Conservation (phyloP, 2,797 vertebrate genomes). For the Anomalospiza imberbis region DNA sequence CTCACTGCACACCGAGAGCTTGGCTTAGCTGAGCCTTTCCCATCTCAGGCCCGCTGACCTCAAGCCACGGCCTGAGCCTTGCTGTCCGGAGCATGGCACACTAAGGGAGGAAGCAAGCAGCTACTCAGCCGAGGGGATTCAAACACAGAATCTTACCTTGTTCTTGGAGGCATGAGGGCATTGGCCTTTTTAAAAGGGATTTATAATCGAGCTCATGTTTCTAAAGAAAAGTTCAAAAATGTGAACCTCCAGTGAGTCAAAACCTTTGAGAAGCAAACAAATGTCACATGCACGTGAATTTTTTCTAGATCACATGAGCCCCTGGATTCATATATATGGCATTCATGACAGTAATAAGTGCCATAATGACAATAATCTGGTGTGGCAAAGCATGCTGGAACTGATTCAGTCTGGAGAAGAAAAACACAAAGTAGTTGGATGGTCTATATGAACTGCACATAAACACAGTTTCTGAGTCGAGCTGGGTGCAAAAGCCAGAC, state of each 20-base stretch:
- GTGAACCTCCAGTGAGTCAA: neutral
- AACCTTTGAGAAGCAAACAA: neutral
- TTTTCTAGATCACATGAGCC: neutral
- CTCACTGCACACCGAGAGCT: neutral
- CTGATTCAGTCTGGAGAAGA: neutral
- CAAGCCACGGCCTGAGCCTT: neutral
- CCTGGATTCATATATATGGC: neutral
- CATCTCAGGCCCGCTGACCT: neutral
- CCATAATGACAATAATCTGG: neutral
- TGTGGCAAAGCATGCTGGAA: neutral
- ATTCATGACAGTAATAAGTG: neutral
- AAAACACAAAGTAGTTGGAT: neutral
- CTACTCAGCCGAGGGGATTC: neutral
- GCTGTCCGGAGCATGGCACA: neutral
- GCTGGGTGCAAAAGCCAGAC: neutral
- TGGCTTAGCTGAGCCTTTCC: neutral
- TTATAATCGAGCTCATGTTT: neutral
- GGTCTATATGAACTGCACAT: neutral
- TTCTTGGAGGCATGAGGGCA: neutral
- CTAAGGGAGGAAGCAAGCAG: neutral
- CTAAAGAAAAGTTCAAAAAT: neutral
- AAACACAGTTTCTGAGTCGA: neutral
- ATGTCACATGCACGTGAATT: neutral
- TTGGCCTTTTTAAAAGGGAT: neutral
- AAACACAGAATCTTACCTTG: neutral